A percentile compares a stretch with the other conserved stretches of the same genome.
phyloP scores from a whole-genome alignment of 2,888 invertebrate species.

The Nesidiocoris tenuis region DNA sequence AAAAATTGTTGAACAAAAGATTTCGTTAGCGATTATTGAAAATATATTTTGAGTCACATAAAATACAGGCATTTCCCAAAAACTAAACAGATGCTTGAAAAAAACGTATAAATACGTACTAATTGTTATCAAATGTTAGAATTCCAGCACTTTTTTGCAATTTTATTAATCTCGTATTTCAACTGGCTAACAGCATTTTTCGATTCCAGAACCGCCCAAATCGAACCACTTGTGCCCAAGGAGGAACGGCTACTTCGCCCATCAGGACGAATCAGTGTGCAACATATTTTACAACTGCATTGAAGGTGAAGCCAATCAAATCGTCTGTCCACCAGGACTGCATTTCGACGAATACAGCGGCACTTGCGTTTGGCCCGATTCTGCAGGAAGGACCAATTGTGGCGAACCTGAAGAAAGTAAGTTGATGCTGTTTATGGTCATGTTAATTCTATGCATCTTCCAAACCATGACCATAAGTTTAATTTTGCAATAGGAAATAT shows the following conservation, averaged over 20 bases:
- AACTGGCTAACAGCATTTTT: too few species aligned
- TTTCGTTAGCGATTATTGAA: too few species aligned
- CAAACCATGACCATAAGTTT: background rate
- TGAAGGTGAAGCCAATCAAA: constrained; percentile 76
- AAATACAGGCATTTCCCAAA: too few species aligned
- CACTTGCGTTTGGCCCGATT: constrained; percentile 86
- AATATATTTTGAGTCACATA: too few species aligned
- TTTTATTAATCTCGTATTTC: too few species aligned
- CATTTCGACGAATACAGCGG: constrained; percentile 88
- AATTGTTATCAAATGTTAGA: too few species aligned
- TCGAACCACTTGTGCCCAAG: constrained; percentile 73
- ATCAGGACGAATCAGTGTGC: constrained; percentile 78
- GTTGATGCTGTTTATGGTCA: too few species aligned
- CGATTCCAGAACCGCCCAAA: constrained; percentile 74
- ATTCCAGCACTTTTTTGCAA: too few species aligned
- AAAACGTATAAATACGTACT: too few species aligned
- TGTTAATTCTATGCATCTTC: too few species aligned
- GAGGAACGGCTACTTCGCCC: constrained; percentile 86
- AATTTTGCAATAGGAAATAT: background rate
- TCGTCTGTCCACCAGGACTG: constrained; percentile 81
- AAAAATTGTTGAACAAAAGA: too few species aligned
- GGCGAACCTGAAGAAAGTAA: constrained; percentile 53
- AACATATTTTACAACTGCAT: constrained; percentile 87
- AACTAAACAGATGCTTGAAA: too few species aligned
- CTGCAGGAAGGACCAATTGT: constrained; percentile 75